These are phyloP conservation scores for Oconnorella tubifera DNA, from an alignment of 2,888 invertebrate genomes.

Conservation along the genomic window DNA sequence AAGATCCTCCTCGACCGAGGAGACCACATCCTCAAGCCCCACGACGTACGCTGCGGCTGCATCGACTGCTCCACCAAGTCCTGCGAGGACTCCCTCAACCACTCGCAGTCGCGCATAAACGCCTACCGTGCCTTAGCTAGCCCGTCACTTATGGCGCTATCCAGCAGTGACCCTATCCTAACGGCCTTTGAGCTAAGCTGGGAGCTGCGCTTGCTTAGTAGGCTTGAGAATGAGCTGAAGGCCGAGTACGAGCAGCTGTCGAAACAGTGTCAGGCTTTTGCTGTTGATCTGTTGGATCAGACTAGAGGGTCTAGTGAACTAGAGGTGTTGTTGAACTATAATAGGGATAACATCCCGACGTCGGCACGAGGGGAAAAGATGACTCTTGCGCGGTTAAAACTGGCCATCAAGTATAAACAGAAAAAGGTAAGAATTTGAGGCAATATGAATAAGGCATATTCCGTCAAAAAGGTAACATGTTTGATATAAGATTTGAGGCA, in stretches of 20 bases:
- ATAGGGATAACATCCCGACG: slow-evolving; percentile 58
- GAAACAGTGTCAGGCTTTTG: slow-evolving; percentile 75
- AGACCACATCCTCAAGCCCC: slow-evolving; percentile 69
- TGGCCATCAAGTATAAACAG: slow-evolving; percentile 93
- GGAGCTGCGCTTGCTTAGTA: slow-evolving; percentile 90
- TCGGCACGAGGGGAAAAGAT: slow-evolving; percentile 74
- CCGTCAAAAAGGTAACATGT: too few species aligned
- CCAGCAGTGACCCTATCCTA: slow-evolving; percentile 94
- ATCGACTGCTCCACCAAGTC: slow-evolving; percentile 89
- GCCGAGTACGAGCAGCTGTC: slow-evolving; percentile 68
- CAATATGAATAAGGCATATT: too few species aligned
- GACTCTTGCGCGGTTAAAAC: slow-evolving; percentile 83
- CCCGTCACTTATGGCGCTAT: slow-evolving; percentile 91
- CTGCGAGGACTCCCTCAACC: slow-evolving; percentile 85
- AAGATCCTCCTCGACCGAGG: slow-evolving; percentile 91
- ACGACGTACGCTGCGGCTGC: slow-evolving; percentile 74
- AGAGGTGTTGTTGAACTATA: slow-evolving; percentile 91
- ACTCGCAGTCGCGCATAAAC: slow-evolving; percentile 93
- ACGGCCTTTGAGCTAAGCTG: slow-evolving; percentile 97
- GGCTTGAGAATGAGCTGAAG: slow-evolving; percentile 96
- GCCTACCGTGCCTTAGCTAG: slow-evolving; percentile 94
- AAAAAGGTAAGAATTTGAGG: slow-evolving; percentile 83
- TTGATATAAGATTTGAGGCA: too few species aligned
- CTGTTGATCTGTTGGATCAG: slow-evolving; percentile 91
- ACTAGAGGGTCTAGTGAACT: slow-evolving; percentile 92